Percentiles rank a stretch among this genome's conserved stretches.
Conservation (phyloP, 2,113 vertebrate genomes). For the Podarcis raffonei region DNA sequence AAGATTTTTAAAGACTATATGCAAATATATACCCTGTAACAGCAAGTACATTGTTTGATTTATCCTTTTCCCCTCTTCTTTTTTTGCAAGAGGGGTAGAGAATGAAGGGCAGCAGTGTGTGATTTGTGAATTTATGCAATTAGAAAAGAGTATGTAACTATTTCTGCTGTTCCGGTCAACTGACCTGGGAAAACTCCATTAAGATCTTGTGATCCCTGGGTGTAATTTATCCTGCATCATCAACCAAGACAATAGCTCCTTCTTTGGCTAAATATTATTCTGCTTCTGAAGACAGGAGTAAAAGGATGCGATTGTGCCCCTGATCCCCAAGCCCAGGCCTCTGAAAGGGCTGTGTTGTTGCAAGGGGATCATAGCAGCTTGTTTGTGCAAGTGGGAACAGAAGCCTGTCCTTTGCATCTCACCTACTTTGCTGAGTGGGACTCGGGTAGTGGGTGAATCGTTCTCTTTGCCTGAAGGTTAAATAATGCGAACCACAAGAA, state of each 20-base stretch:
- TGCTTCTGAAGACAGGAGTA: background rate
- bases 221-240: background rate
- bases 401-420: background rate
- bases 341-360: background rate
- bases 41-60: background rate
- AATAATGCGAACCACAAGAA: background rate
- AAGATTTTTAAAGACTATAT: background rate
- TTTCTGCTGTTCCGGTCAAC: background rate
- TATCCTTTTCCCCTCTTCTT: too few relatives aligned
- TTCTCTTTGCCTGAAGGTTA: background rate
- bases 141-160: background rate
- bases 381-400: background rate
- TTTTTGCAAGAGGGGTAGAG: background rate
- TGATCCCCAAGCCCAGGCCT: background rate
- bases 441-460: background rate
- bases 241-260: slow-evolving; percentile 1
- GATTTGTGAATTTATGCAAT: slow-evolving; percentile 3
- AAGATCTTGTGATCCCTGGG: slow-evolving; percentile 1
- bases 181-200: background rate
- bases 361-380: background rate
- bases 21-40: background rate
- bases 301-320: slow-evolving; percentile 16
- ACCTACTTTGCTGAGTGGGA: background rate
- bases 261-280: background rate
- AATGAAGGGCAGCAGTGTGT: background rate